Evolutionary conservation across 2,113 vertebrate genomes (phyloP).

Genomic region (Tachysurus fulvidraco): DNA sequence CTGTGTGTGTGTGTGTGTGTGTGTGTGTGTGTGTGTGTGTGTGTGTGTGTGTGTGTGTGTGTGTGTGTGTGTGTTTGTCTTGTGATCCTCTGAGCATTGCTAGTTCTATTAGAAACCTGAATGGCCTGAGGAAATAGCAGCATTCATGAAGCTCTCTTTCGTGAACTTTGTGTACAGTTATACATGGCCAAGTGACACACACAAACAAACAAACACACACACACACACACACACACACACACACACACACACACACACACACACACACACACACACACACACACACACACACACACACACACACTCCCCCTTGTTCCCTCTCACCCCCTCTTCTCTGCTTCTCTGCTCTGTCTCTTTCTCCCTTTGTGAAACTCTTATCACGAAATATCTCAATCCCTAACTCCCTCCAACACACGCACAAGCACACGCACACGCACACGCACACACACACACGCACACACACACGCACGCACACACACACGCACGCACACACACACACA

Average conservation of each 20-base stretch:
- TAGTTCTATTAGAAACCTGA: slow-evolving; percentile 27
- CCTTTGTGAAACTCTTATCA: background rate
- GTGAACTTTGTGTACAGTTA: slow-evolving; percentile 44
- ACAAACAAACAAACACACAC: background rate
- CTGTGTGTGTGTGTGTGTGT: slow-evolving; percentile 31
- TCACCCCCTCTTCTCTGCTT: background rate
- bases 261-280: slow-evolving; percentile 35
- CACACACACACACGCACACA: background rate
- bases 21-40: slow-evolving; percentile 20
- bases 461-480: too few relatives aligned
- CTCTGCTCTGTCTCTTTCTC: background rate
- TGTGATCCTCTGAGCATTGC: slow-evolving; percentile 6
- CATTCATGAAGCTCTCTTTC: slow-evolving; percentile 8
- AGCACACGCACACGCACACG: background rate
- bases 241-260: background rate
- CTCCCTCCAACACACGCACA: background rate
- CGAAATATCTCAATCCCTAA: background rate
- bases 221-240: background rate
- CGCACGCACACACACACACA: too few relatives aligned
- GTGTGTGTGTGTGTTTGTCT: slow-evolving; percentile 14
- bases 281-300: slow-evolving; percentile 27
- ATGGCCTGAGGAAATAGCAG: slow-evolving; percentile 23
- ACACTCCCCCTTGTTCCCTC: slow-evolving; percentile 24
- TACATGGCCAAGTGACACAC: slow-evolving; percentile 15
- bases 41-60: slow-evolving; percentile 31